Evolutionary conservation across 2,888 invertebrate genomes (phyloP), one percentile per base, ranked within the genome.

Genomic region (Agrotis clavis): DNA sequence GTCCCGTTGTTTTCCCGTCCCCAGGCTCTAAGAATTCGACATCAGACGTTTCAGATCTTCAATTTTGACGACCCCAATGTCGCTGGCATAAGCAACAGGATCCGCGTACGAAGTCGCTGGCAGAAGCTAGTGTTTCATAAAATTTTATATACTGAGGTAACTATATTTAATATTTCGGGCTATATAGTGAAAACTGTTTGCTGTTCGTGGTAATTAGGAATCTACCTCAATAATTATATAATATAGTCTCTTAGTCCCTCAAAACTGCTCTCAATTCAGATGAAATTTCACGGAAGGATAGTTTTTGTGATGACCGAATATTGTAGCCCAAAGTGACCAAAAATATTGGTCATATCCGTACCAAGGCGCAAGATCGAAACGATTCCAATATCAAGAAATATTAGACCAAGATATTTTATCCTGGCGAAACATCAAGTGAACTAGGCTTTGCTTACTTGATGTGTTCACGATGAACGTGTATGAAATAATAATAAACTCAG

Each of bases 261-360:
- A 35, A 14, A 54, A 50, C 35, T 6, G 63, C 53, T 1, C 64
- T 25, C 63, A 18, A 59, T 69, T 30, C 19, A 11, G 48, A 74
- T 59, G 57, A 59, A 76, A 77, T 69, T 75, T 75, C 50, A 75
- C 59, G 59, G 62, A 41, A 59, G 30, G 30, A 53, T 53, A 45
- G 45, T 21, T 74, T 73, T 72, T 19, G 19, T 48, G 41, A 41
- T 72, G 48, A 41, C 63, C 63, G 11, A 19, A 54, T 73, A 74
- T 62, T 74, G 25, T 59, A 56, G 35, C 47, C 35, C 14, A 16
- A 57, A 54, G 18, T 63, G 35, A 19, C 47, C 53, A 48, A 63
- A 25, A 41, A 18, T 4, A 18, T 73, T 54, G 35, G 21, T 47
- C 16, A 4, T n/a, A 19, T 16, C 41, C 11, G 19, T 48, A 18